Percentiles rank a stretch among this genome's conserved stretches.
Evolutionary conservation across 1,140 invertebrate genomes (phyloP).

Genomic region (Conus ventricosus): DNA sequence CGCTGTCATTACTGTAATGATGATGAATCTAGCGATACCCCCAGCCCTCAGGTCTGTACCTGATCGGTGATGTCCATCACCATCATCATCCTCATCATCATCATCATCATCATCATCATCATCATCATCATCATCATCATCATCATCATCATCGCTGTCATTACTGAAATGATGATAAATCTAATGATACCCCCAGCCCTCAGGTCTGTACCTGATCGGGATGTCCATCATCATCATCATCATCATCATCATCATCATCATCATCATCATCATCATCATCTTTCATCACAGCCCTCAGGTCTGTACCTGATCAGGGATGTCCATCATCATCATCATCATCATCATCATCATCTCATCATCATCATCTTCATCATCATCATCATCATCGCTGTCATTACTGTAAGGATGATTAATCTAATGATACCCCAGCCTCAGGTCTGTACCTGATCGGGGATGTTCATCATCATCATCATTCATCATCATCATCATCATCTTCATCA

Average conservation of each 20-base stretch:
- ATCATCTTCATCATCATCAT: background rate
- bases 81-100: too few relatives aligned
- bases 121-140: slow-evolving; percentile 29
- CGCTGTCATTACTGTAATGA: slow-evolving; percentile 29
- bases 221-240: background rate
- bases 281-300: background rate
- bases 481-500: slow-evolving; percentile 16
- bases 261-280: too few relatives aligned
- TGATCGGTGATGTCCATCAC: too few relatives aligned
- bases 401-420: too few relatives aligned
- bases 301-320: background rate
- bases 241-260: too few relatives aligned
- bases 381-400: too few relatives aligned
- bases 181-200: too few relatives aligned
- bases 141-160: slow-evolving; percentile 10
- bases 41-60: too few relatives aligned
- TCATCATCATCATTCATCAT: background rate
- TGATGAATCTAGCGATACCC: slow-evolving; percentile 18
- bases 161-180: slow-evolving; percentile 1
- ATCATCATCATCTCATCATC: slow-evolving; percentile 8
- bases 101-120: slow-evolving; percentile 25
- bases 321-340: background rate
- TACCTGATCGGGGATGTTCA: background rate
- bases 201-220: background rate
- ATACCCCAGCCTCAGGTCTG: too few relatives aligned